Evolutionary conservation across 2,797 vertebrate species (phyloP).

Genomic region (Tenualosa ilisha): DNA sequence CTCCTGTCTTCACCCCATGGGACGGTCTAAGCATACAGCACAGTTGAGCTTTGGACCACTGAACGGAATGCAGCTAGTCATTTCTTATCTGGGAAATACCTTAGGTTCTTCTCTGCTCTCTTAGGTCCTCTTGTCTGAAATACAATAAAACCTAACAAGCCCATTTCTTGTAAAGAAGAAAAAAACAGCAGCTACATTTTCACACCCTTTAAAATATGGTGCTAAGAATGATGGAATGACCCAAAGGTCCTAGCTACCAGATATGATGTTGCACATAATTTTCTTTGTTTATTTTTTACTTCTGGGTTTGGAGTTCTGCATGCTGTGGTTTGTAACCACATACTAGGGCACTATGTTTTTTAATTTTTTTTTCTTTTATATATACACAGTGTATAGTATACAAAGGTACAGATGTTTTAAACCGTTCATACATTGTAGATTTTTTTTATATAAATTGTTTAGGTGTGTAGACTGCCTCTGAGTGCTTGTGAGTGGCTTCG

Average conservation of each 20-base stretch:
- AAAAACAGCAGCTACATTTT: slow-evolving; percentile 28
- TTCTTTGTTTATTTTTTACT: slow-evolving; percentile 22
- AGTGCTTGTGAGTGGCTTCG: slow-evolving; percentile 38
- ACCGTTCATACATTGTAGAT: background rate
- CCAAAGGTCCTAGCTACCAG: slow-evolving; percentile 48
- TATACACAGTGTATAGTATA: slow-evolving; percentile 29
- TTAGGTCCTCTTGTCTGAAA: background rate
- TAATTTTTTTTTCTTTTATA: slow-evolving; percentile 5
- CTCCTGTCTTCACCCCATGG: background rate
- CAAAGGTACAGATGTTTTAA: slow-evolving; percentile 19
- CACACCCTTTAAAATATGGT: slow-evolving; percentile 55
- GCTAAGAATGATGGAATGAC: slow-evolving; percentile 54
- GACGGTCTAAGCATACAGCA: background rate
- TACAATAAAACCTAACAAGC: background rate
- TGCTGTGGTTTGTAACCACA: slow-evolving; percentile 49
- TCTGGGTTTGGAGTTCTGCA: slow-evolving; percentile 53
- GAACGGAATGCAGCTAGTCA: background rate
- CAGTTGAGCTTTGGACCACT: background rate
- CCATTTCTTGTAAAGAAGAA: background rate
- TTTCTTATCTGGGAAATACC: background rate
- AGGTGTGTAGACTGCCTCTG: slow-evolving; percentile 47
- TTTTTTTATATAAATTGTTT: slow-evolving; percentile 55
- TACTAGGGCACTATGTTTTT: slow-evolving; percentile 41
- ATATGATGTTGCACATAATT: slow-evolving; percentile 24
- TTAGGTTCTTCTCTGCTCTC: background rate